phyloP scores from a whole-genome alignment of 1,140 invertebrate genomes.

The Linepithema humile region DNA sequence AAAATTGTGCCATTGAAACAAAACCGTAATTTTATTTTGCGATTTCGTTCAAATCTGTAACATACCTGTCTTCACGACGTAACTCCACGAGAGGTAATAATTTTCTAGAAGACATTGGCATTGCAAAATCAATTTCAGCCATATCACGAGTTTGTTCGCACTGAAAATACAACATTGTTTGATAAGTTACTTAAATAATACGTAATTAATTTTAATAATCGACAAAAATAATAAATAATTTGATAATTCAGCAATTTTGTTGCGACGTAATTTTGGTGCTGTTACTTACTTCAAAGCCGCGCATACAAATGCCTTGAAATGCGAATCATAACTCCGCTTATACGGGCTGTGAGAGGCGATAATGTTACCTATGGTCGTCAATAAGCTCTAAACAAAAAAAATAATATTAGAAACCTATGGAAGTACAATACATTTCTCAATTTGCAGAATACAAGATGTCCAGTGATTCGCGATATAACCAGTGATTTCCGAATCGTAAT shows the following conservation, averaged over 20 bases:
- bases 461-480: no score
- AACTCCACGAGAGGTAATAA: conserved; percentile 98
- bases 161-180: conserved; percentile 82
- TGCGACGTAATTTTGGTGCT: background rate
- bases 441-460: background rate
- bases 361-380: conserved; percentile 97
- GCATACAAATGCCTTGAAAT: conserved; percentile 99
- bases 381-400: conserved; percentile 87
- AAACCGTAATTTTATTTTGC: background rate
- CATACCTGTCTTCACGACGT: conserved; percentile 95
- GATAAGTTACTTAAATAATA: conserved; percentile 67
- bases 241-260: background rate
- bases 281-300: conserved; percentile 95
- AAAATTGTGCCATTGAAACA: background rate
- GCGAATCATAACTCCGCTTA: conserved; percentile 97
- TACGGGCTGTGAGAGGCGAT: conserved; percentile 95
- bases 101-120: conserved; percentile 94
- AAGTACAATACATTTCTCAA: background rate
- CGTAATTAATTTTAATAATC: background rate
- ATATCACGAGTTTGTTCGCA: conserved; percentile 94
- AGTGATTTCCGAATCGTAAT: no score
- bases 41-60: conserved; percentile 27
- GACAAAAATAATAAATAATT: conserved; percentile 7
- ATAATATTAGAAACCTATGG: conserved; percentile 69
- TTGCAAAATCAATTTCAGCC: conserved; percentile 97